A percentile compares a stretch with the other conserved stretches of the same genome.
Evolutionary conservation across 2,888 invertebrate species (phyloP).

Genomic region (Synergus japonicus): DNA sequence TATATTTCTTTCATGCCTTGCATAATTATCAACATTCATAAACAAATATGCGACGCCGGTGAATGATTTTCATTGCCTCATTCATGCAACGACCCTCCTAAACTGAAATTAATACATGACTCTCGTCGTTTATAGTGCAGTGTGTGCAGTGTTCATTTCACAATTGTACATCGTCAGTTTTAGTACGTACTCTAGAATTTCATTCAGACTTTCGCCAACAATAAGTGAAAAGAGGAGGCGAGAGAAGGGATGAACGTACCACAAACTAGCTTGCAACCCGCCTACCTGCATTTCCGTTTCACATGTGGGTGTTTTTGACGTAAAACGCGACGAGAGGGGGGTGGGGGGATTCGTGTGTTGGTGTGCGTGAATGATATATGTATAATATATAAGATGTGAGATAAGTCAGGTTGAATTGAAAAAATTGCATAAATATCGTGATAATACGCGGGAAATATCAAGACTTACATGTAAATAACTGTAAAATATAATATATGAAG

Average conservation of each 20-base stretch:
- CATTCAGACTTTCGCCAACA: constrained; percentile 28
- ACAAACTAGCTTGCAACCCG: constrained; percentile 23
- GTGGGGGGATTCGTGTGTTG: not conserved
- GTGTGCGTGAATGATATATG: not conserved
- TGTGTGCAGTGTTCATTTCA: not conserved
- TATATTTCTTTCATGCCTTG: not conserved
- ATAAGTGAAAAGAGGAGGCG: constrained; percentile 14
- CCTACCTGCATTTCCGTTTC: constrained; percentile 24
- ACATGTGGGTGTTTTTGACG: constrained; percentile 29
- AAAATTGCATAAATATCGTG: not conserved
- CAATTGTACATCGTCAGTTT: constrained; percentile 6
- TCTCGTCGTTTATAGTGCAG: not conserved
- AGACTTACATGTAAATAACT: constrained; percentile 75
- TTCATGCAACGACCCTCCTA: not conserved
- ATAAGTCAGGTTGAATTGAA: not conserved
- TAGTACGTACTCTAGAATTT: constrained; percentile 17
- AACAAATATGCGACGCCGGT: not conserved
- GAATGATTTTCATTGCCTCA: not conserved
- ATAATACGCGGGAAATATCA: constrained; percentile 17
- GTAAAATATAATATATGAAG: constrained; percentile 72
- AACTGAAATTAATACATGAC: not conserved
- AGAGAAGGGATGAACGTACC: not conserved
- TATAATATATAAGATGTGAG: not conserved
- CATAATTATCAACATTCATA: not conserved
- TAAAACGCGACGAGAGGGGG: constrained; percentile 18